These are phyloP conservation scores for Eristalis pertinax DNA, from an alignment of 2,888 invertebrate genomes.

Conservation along the genomic window DNA sequence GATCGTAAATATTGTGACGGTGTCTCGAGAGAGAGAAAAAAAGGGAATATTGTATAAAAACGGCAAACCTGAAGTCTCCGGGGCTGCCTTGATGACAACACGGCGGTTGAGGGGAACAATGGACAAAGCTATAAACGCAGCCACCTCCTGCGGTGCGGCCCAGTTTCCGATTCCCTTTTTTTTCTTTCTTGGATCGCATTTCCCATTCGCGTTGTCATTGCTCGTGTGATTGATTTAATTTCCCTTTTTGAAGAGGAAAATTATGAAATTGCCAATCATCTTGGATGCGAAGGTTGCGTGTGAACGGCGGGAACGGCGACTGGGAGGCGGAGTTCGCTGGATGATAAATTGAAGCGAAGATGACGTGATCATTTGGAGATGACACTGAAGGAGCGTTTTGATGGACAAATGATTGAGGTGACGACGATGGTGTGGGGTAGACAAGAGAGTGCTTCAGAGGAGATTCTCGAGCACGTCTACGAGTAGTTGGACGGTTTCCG, in stretches of 20 bases:
- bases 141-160: conserved; percentile 40
- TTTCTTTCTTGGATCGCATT: neutral
- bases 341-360: conserved; percentile 52
- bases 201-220: conserved; percentile 32
- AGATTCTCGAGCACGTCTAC: no score
- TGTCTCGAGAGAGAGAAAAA: conserved; percentile 22
- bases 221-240: conserved; percentile 58
- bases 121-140: conserved; percentile 33
- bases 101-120: conserved; percentile 8
- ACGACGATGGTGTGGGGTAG: no score
- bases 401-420: no score
- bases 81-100: neutral
- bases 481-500: no score
- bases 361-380: conserved; percentile 44
- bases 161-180: neutral
- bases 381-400: no score
- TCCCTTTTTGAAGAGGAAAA: conserved; percentile 22
- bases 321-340: conserved; percentile 6
- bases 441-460: no score
- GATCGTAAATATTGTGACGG: conserved; percentile 68
- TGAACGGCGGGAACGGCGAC: neutral
- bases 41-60: neutral
- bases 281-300: conserved; percentile 16
- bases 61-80: neutral
- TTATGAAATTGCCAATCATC: conserved; percentile 62